Evolutionary conservation across 2,113 vertebrate species (phyloP).

Genomic region (Paramisgurnus dabryanus): DNA sequence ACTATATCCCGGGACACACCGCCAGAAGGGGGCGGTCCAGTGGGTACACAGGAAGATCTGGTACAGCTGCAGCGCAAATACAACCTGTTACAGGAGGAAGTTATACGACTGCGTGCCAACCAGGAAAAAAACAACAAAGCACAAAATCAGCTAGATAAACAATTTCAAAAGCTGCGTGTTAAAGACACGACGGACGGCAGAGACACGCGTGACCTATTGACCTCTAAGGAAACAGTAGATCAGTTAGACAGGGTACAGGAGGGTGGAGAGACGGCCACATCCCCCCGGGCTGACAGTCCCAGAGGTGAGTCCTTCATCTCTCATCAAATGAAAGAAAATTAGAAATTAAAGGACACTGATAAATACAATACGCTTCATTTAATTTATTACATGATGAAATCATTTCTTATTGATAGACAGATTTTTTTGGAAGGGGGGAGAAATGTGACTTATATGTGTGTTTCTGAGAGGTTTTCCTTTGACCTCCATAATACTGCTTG

Average conservation of each 20-base stretch:
- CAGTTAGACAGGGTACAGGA: slow-evolving; percentile 76
- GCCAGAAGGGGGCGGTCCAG: slow-evolving; percentile 56
- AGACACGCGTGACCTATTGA: slow-evolving; percentile 63
- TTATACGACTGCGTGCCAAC: slow-evolving; percentile 72
- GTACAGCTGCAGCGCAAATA: slow-evolving; percentile 80
- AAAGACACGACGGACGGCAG: slow-evolving; percentile 27
- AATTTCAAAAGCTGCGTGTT: slow-evolving; percentile 56
- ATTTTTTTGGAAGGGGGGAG: neutral
- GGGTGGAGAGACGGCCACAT: slow-evolving; percentile 71
- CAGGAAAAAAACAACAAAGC: slow-evolving; percentile 74
- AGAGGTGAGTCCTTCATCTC: slow-evolving; percentile 67
- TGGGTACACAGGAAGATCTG: slow-evolving; percentile 60
- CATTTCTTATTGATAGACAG: too few relatives aligned
- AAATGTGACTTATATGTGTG: neutral
- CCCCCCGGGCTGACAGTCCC: slow-evolving; percentile 72
- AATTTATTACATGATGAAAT: too few relatives aligned
- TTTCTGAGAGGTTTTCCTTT: neutral
- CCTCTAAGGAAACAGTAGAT: slow-evolving; percentile 64
- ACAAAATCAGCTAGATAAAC: slow-evolving; percentile 64
- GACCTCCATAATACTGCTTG: neutral
- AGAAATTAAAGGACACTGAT: neutral
- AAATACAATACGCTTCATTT: neutral
- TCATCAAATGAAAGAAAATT: neutral
- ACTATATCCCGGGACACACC: slow-evolving; percentile 73
- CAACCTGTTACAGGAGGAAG: slow-evolving; percentile 83